A percentile compares a stretch with the other conserved stretches of the same genome.
These are phyloP conservation scores for Junco hyemalis DNA, from an alignment of 2,113 vertebrate species.

Conservation along the genomic window DNA sequence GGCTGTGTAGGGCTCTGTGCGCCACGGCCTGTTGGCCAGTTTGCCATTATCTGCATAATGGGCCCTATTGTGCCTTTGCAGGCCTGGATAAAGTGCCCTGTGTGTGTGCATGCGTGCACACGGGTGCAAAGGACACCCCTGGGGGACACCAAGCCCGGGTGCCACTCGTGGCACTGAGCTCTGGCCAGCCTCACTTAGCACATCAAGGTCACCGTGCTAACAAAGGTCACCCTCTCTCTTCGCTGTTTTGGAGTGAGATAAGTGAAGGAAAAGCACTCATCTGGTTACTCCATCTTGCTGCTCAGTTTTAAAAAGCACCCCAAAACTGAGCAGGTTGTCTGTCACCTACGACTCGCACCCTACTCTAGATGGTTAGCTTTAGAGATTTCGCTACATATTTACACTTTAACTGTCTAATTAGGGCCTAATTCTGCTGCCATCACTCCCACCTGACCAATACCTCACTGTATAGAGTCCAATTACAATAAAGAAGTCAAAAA, in stretches of 20 bases:
- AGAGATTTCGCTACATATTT: not conserved
- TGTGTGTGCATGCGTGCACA: not conserved
- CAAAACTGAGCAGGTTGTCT: not conserved
- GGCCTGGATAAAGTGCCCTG: not conserved
- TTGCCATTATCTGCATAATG: not conserved
- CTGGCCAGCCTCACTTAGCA: not conserved
- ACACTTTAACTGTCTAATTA: slow-evolving; percentile 39
- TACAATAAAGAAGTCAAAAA: slow-evolving; percentile 50
- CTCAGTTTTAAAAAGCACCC: not conserved
- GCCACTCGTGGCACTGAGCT: fast-evolving
- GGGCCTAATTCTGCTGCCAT: slow-evolving; percentile 40
- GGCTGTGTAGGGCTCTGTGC: not conserved
- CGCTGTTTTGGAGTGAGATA: not conserved
- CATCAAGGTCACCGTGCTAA: not conserved
- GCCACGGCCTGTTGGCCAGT: not conserved
- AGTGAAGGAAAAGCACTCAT: not conserved
- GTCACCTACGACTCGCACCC: not conserved
- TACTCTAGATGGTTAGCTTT: not conserved
- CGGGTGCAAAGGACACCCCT: not conserved
- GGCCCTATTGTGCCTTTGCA: not conserved
- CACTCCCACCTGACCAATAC: slow-evolving; percentile 48
- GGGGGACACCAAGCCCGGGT: not conserved
- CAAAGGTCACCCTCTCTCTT: not conserved
- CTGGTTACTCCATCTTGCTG: not conserved
- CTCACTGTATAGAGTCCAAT: slow-evolving; percentile 19